A percentile compares a stretch with the other conserved stretches of the same genome.
phyloP scores from a whole-genome alignment of 2,888 invertebrate species.

The Lycaena phlaeas region DNA sequence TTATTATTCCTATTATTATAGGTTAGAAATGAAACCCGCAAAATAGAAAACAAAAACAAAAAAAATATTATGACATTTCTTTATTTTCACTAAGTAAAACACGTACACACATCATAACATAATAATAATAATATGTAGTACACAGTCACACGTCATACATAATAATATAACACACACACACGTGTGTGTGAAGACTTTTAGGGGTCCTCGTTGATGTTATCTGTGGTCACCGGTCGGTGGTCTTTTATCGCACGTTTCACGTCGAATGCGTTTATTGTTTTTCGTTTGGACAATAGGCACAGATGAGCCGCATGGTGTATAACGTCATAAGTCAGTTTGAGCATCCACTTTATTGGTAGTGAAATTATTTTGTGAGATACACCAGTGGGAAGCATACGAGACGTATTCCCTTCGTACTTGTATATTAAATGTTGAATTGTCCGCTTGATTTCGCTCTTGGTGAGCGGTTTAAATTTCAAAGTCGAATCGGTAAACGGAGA shows the following conservation, averaged over 20 bases:
- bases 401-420: background rate
- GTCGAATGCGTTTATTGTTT: background rate
- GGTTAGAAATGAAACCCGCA: background rate
- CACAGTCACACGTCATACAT: too few species aligned
- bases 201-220: background rate
- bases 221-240: background rate
- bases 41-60: background rate
- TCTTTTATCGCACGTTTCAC: background rate
- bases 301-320: background rate
- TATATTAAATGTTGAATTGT: background rate
- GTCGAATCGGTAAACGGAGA: background rate
- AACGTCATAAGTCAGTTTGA: background rate
- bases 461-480: background rate
- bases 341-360: background rate
- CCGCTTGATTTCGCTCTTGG: background rate
- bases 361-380: background rate
- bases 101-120: background rate
- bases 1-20: background rate
- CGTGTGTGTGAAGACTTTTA: background rate
- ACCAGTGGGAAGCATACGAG: background rate
- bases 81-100: background rate
- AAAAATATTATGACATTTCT: background rate
- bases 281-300: background rate
- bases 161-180: too few species aligned
- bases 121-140: background rate